Base-by-base conservation (phyloP, 2,797 vertebrate species). In the Pyrocephalus nanus region DNA sequence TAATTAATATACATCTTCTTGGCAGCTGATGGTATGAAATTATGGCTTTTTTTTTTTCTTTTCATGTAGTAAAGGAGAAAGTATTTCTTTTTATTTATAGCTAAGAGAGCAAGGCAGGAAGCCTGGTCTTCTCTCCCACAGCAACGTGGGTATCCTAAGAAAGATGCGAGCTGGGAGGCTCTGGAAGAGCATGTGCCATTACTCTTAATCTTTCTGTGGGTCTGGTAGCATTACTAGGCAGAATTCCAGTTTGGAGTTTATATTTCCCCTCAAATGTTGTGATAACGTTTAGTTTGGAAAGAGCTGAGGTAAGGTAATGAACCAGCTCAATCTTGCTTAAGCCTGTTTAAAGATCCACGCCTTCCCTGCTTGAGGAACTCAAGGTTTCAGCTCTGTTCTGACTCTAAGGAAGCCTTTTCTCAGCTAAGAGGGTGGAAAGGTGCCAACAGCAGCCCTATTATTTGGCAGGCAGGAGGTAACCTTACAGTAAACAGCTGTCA, bases 401-500 rank as follows among this genome's bases (percentile, higher is more conserved):
- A 40, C 40, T 83, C 7, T 54, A 54, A 55, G 69, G 55, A 79
- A 94, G 67, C 8, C 67, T 92, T 79, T 74, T 36, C 87, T 82
- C 67, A 45, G 36, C 64, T 40, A 51, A n/a, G 36, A 94, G 43
- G 12, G 67, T 95, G 93, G 95, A 94, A 92, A 65, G 61, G 69
- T 93, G 93, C 96, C 95, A 96, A 36, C 9, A 88, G 71, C 77
- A 88, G 88, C 67, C 67, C 80, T 90, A 53, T 95, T 96, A 89
- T 96, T 96, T 96, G 94, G 92, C 95, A 97, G 88, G 90, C 93
- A 89, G 95, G 93, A 95, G 92, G 94, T 93, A 95, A 95, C 95
- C 93, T 94, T 94, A 93, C 95, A 95, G 94, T 95, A 97, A 96
- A 97, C 93, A 96, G 95, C 95, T 97, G 96, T 96, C 96, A 95